A percentile compares a stretch with the other conserved stretches of the same genome.
These are phyloP conservation scores for Kradibia gibbosae DNA, from an alignment of 1,140 invertebrate genomes.

Conservation along the genomic window DNA sequence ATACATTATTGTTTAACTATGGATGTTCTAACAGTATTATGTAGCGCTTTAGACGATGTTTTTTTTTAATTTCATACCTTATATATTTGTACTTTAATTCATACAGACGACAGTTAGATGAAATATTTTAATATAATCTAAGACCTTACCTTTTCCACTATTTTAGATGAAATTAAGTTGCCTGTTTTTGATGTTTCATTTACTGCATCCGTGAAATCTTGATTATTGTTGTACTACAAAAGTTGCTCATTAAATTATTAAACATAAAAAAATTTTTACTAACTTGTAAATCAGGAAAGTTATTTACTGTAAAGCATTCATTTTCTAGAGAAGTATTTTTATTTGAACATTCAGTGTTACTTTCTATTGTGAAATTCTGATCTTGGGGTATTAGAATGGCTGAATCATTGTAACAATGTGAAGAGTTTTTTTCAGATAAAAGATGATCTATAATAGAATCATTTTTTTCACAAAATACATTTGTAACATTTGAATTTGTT, in stretches of 20 bases:
- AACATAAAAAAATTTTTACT: neutral
- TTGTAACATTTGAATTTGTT: neutral
- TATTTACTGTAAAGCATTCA: neutral
- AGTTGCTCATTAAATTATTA: neutral
- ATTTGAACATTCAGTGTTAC: neutral
- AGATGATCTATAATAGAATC: neutral
- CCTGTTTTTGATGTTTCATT: neutral
- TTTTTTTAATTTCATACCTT: no score
- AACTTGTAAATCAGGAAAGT: neutral
- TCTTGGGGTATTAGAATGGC: neutral
- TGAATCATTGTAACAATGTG: neutral
- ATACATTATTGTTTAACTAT: no score
- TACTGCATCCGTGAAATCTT: neutral
- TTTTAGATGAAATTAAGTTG: neutral
- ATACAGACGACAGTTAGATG: no score
- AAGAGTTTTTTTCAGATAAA: neutral
- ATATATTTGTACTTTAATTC: no score
- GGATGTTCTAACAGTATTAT: no score
- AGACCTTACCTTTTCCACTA: neutral
- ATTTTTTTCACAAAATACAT: neutral
- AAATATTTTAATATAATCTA: no score
- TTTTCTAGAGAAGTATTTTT: neutral
- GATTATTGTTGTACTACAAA: neutral
- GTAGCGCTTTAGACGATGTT: no score
- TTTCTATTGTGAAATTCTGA: no score